These are phyloP conservation scores for Embidobia sp. DNA, from an alignment of 2,888 invertebrate species.

Conservation along the genomic window DNA sequence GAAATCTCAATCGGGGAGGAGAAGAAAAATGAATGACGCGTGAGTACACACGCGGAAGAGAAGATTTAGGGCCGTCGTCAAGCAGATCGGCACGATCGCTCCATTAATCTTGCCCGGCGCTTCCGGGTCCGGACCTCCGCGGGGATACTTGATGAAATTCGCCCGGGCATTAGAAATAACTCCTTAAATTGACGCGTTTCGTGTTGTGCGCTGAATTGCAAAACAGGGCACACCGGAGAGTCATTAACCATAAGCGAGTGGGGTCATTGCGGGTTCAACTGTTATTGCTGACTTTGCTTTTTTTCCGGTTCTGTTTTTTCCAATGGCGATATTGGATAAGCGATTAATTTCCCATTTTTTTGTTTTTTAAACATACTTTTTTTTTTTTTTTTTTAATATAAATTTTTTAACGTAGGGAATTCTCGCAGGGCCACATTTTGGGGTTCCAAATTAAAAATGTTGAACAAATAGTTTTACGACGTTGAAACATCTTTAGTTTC, in stretches of 20 bases:
- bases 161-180: constrained; percentile 30
- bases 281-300: constrained; percentile 24
- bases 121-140: constrained; percentile 44
- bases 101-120: constrained; percentile 48
- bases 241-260: constrained; percentile 28
- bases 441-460: too few relatives aligned
- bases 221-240: constrained; percentile 25
- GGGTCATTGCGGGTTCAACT: constrained; percentile 34
- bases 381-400: too few relatives aligned
- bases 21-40: constrained; percentile 35
- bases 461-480: too few relatives aligned
- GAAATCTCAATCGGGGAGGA: constrained; percentile 16
- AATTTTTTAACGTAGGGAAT: too few relatives aligned
- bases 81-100: constrained; percentile 47
- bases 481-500: too few relatives aligned
- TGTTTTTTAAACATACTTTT: not conserved
- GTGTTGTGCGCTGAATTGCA: constrained; percentile 37
- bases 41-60: constrained; percentile 31
- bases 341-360: not conserved
- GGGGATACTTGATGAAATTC: constrained; percentile 33
- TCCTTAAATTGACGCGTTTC: constrained; percentile 40
- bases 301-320: not conserved
- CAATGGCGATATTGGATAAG: not conserved
- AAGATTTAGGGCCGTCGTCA: constrained; percentile 50
- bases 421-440: too few relatives aligned